Conservation (phyloP, 2,797 vertebrate genomes). For the Pangasius larnaudii region DNA sequence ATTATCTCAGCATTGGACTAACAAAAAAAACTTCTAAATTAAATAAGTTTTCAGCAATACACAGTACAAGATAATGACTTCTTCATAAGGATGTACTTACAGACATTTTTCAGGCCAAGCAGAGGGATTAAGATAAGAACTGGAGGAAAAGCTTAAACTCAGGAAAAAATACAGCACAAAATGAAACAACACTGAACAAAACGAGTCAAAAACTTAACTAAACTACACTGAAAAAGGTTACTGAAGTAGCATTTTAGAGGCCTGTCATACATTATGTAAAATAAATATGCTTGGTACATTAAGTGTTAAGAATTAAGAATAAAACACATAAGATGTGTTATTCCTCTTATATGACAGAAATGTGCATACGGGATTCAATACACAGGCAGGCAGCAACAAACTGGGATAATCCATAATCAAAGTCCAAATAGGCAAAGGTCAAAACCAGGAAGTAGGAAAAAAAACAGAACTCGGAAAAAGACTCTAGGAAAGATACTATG, state of each 20-base stretch:
- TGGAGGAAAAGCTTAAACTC: background rate
- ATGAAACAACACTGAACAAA: background rate
- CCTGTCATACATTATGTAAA: background rate
- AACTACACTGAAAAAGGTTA: background rate
- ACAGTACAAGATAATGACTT: background rate
- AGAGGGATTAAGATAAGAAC: slow-evolving; percentile 5
- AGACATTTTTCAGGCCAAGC: slow-evolving; percentile 1
- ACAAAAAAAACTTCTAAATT: background rate
- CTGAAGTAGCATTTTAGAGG: background rate
- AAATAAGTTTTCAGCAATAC: background rate
- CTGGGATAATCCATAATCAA: background rate
- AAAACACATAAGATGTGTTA: background rate
- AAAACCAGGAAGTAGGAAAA: no score
- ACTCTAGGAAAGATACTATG: background rate
- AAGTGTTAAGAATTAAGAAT: background rate
- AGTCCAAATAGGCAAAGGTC: background rate
- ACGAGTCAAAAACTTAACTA: background rate
- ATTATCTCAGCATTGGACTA: background rate
- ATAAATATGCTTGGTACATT: background rate
- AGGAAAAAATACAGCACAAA: background rate
- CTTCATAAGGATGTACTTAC: slow-evolving; percentile 4
- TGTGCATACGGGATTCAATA: background rate
- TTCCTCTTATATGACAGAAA: background rate
- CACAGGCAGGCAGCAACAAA: background rate
- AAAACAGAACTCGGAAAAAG: background rate